A percentile compares a stretch with the other conserved stretches of the same genome.
Conservation (phyloP, 2,113 vertebrate species). For the Brachypodius melanocephalos region DNA sequence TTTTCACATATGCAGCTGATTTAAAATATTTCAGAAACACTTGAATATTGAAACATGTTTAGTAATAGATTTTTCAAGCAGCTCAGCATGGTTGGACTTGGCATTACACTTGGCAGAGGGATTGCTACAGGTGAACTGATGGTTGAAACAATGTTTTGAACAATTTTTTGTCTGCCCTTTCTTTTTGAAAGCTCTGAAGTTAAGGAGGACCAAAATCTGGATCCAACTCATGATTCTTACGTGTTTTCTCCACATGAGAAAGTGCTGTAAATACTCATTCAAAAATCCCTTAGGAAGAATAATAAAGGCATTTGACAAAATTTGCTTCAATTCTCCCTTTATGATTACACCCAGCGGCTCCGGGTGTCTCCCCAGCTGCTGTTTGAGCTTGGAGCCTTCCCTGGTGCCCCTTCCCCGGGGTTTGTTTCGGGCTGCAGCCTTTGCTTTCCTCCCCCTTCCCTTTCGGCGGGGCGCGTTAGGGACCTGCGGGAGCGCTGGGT, state of each 20-base stretch:
- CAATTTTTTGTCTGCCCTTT: not conserved
- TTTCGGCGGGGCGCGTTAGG: not conserved
- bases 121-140: not conserved
- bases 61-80: not conserved
- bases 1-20: not conserved
- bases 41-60: not conserved
- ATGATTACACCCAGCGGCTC: not conserved
- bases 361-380: not conserved
- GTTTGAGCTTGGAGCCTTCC: not conserved
- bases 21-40: not conserved
- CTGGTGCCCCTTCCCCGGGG: not conserved
- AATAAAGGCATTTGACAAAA: not conserved
- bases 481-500: conserved; percentile 47
- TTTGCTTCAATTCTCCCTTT: not conserved
- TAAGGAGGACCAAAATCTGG: not conserved
- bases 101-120: not conserved
- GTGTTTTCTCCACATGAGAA: not conserved
- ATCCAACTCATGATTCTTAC: not conserved
- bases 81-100: not conserved
- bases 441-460: not conserved
- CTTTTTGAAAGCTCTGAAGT: not conserved
- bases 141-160: not conserved
- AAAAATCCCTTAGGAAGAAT: not conserved
- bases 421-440: not conserved
- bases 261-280: not conserved